Evolutionary conservation across 2,888 invertebrate genomes (phyloP).

Genomic region (Eubasilissa splendida): DNA sequence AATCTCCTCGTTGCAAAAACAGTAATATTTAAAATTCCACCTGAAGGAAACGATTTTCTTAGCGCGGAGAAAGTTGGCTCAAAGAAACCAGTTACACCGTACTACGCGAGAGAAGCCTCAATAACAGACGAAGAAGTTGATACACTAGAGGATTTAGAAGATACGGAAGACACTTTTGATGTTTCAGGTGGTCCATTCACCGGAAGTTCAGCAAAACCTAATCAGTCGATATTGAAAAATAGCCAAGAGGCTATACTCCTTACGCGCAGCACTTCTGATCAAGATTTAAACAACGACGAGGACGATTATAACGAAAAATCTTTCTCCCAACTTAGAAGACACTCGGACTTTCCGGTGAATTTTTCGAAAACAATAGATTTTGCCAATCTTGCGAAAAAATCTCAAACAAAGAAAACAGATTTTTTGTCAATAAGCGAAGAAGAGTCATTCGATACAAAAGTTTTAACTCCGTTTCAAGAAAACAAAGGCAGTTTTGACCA

Average conservation of each 20-base stretch:
- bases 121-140: conserved; percentile 72
- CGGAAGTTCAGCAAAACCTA: neutral
- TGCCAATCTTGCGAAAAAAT: conserved; percentile 52
- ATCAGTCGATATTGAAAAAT: conserved; percentile 60
- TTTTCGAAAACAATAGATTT: conserved; percentile 53
- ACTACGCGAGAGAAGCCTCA: conserved; percentile 79
- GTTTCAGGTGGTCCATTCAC: conserved; percentile 11
- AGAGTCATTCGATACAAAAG: conserved; percentile 73
- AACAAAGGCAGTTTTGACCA: conserved; percentile 65
- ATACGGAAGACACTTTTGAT: conserved; percentile 70
- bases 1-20: conserved; percentile 71
- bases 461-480: conserved; percentile 74
- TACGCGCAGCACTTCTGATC: conserved; percentile 77
- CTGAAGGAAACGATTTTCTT: conserved; percentile 67
- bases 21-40: conserved; percentile 72
- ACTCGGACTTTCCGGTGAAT: conserved; percentile 68
- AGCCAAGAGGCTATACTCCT: conserved; percentile 63
- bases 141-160: conserved; percentile 77
- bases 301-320: conserved; percentile 61
- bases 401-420: conserved; percentile 60
- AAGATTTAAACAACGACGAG: conserved; percentile 74
- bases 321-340: conserved; percentile 67
- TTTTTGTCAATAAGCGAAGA: conserved; percentile 72
- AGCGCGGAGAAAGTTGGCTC: conserved; percentile 74
- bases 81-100: conserved; percentile 86